Evolutionary conservation across 2,888 invertebrate genomes (phyloP), one percentile per base, ranked within the genome.

Genomic region (Linyphia triangularis): DNA sequence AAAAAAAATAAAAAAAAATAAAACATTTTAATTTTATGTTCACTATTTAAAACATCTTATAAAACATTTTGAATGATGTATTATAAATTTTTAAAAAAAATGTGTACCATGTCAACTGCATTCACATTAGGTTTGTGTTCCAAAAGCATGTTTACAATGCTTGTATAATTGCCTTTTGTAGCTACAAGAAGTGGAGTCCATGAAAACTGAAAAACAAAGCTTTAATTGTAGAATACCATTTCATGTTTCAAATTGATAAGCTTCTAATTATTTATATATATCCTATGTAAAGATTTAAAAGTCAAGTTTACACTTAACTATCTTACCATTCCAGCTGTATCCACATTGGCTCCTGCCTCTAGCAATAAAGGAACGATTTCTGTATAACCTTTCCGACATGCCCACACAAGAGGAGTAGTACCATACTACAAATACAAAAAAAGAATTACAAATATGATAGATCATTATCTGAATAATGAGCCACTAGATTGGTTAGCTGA

Each of bases 401-500:
- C 98, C 98, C 99, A 99, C 59, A 99, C 96, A 57, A 99, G 93
- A 6, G 99, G 98, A 0, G 99, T 98, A 10, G 98, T 98, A 33
- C 98, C 98, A 93, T 98, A 98, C 94, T 97, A 91, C 24, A 92
- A 92, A 67, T 26, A 92, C 69, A 59, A 89, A 70, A n/a, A n/a
- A n/a, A n/a, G n/a, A n/a, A n/a, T n/a, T n/a, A n/a, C n/a, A n/a
- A n/a, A n/a, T n/a, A n/a, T n/a, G n/a, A n/a, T n/a, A n/a, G n/a
- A n/a, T n/a, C n/a, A n/a, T n/a, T n/a, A n/a, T n/a, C n/a, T n/a
- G n/a, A n/a, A n/a, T n/a, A n/a, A n/a, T n/a, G n/a, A n/a, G n/a
- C n/a, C n/a, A n/a, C n/a, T n/a, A n/a, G n/a, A n/a, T n/a, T n/a
- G n/a, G n/a, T n/a, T n/a, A n/a, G n/a, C n/a, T n/a, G n/a, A n/a